Percentiles rank a stretch among this genome's conserved stretches.
Conservation (phyloP, 2,888 invertebrate species). For the Aphodius granarius region DNA sequence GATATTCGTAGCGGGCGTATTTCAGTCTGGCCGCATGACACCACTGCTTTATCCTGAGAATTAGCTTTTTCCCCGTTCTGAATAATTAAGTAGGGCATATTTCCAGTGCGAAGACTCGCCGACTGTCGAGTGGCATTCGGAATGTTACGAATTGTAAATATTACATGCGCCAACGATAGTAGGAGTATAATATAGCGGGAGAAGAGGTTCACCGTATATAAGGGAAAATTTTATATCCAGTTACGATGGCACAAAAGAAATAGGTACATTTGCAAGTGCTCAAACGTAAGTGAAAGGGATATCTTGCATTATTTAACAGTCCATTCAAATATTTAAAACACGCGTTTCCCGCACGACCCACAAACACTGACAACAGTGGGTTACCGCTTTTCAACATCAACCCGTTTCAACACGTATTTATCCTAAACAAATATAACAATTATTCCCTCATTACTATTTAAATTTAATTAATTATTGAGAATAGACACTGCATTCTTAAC, state of each 20-base stretch:
- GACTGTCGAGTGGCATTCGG: neutral
- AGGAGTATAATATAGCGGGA: neutral
- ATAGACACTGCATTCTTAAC: too few relatives aligned
- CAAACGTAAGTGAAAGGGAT: neutral
- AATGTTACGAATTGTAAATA: neutral
- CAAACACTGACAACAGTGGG: neutral
- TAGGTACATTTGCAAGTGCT: neutral
- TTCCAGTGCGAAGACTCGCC: slow-evolving; percentile 5
- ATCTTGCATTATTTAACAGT: neutral
- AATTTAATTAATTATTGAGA: too few relatives aligned
- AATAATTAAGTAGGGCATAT: slow-evolving; percentile 9
- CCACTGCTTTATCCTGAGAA: slow-evolving; percentile 7
- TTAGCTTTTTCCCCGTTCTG: slow-evolving; percentile 12
- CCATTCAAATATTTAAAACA: neutral
- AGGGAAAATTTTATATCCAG: neutral
- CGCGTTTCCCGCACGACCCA: too few relatives aligned
- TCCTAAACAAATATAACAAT: neutral
- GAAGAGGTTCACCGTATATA: neutral
- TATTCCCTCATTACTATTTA: neutral
- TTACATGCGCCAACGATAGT: neutral
- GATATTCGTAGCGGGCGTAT: neutral
- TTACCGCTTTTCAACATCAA: neutral
- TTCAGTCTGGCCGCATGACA: neutral
- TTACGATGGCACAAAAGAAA: neutral
- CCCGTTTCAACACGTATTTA: neutral